phyloP scores from a whole-genome alignment of 2,888 invertebrate genomes.

The Limnephilus rhombicus region DNA sequence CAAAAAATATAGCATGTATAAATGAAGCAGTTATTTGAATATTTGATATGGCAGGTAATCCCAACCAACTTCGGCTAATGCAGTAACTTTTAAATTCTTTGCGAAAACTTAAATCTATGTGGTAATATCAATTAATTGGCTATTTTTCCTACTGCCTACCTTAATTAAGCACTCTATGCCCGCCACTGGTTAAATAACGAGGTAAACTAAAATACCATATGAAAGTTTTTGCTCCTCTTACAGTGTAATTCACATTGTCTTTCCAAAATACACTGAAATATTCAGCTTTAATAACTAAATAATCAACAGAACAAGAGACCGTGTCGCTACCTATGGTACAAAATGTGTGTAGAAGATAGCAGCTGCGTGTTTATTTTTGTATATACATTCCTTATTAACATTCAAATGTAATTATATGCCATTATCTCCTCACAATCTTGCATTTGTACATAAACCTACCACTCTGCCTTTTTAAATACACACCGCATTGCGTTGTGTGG shows the following conservation, averaged over 20 bases:
- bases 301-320: conserved; percentile 16
- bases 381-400: conserved; percentile 56
- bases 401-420: conserved; percentile 58
- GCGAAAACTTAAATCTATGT: too few species aligned
- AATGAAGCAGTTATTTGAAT: too few species aligned
- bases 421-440: conserved; percentile 50
- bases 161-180: too few species aligned
- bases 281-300: conserved; percentile 12
- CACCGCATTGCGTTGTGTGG: conserved; percentile 10
- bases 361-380: conserved; percentile 48
- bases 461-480: conserved; percentile 14
- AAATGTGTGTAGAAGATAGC: conserved; percentile 24
- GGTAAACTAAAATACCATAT: not conserved
- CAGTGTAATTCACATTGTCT: not conserved
- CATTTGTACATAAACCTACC: conserved; percentile 44
- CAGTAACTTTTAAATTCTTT: too few species aligned
- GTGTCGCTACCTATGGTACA: conserved; percentile 4
- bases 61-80: too few species aligned
- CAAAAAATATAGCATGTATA: too few species aligned
- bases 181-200: not conserved
- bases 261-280: not conserved
- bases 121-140: too few species aligned
- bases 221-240: not conserved
- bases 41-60: too few species aligned
- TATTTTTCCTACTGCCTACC: too few species aligned